Evolutionary conservation across 1,140 invertebrate genomes (phyloP), one percentile per base, ranked within the genome.

Genomic region (Drosophila sp.): DNA sequence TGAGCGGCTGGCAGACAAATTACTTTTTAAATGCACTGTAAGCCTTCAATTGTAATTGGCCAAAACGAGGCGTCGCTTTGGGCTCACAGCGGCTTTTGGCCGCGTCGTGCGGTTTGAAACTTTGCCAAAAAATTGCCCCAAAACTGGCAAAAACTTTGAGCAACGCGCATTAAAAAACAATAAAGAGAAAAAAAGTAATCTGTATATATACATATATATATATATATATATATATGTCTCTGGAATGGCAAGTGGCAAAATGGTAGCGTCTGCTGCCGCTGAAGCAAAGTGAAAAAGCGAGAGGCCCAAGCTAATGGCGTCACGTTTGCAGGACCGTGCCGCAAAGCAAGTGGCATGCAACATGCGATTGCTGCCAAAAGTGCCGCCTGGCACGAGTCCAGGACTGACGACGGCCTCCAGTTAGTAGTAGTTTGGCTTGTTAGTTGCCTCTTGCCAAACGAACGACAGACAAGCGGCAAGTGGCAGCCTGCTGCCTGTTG

Each of bases 21-120:
- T 91, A 91, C 89, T 89, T 91, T 91, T 91, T 91, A 89, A 91
- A 91, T 91, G 89, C 89, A 91, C 78, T 75, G 78, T 84, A 86
- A 84, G 81, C 81, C 82, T 62, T 87, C 83, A 80, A 87, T 89
- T 89, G 84, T 87, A 87, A 87, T 87, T 89, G 83, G 79, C 76
- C 76, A 56, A 41, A 45, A 62, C 21, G n/a, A n/a, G n/a, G n/a
- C n/a, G 21, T 43, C 58, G 48, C n/a, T 53, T 50, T 46, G 8
- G 64, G n/a, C 16, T 27, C 40, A 18, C 53, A 14, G 56, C 29
- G 7, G 29, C 50, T 53, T 38, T 46, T 66, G 56, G 54, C 62
- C 51, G 27, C 46, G 25, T 32, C 46, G 54, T 80, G 79, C 65
- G 80, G 80, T 76, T 71, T 78, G 82, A 80, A 89, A 84, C 79